A percentile compares a stretch with the other conserved stretches of the same genome.
These are phyloP conservation scores for Malurus melanocephalus DNA, from an alignment of 2,113 vertebrate species.

Conservation along the genomic window DNA sequence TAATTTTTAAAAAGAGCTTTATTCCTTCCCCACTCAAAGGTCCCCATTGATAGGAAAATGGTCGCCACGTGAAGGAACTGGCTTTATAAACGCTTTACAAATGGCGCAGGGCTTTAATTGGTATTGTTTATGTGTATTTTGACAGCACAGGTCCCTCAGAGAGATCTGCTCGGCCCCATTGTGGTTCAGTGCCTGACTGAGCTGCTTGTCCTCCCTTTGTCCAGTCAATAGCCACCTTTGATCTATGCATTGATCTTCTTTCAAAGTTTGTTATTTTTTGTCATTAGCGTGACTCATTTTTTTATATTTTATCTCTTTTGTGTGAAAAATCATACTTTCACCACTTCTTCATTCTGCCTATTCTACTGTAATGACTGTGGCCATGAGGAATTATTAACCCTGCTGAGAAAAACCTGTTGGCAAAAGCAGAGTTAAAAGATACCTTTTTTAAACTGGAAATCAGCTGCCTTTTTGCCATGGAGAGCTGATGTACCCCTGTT, in stretches of 20 bases:
- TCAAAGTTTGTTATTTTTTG: not conserved
- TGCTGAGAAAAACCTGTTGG: not conserved
- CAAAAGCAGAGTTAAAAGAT: not conserved
- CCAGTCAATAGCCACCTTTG: too few species aligned
- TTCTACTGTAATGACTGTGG: not conserved
- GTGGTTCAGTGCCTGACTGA: not conserved
- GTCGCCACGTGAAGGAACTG: not conserved
- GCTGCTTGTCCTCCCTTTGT: not conserved
- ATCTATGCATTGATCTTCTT: not conserved
- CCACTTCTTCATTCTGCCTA: not conserved
- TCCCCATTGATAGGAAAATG: not conserved
- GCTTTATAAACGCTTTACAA: not conserved
- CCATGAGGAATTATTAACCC: not conserved
- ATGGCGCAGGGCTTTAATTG: not conserved
- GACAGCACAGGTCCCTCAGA: fast-evolving
- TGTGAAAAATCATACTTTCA: not conserved
- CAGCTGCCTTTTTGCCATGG: not conserved
- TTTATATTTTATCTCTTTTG: not conserved
- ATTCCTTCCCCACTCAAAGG: not conserved
- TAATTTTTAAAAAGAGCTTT: too few species aligned
- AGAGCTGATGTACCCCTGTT: not conserved
- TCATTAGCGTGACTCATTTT: not conserved
- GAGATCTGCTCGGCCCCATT: fast-evolving
- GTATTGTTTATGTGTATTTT: fast-evolving
- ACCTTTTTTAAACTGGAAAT: not conserved